A percentile compares a stretch with the other conserved stretches of the same genome.
phyloP scores from a whole-genome alignment of 2,113 vertebrate species.

The Percina caprodes region DNA sequence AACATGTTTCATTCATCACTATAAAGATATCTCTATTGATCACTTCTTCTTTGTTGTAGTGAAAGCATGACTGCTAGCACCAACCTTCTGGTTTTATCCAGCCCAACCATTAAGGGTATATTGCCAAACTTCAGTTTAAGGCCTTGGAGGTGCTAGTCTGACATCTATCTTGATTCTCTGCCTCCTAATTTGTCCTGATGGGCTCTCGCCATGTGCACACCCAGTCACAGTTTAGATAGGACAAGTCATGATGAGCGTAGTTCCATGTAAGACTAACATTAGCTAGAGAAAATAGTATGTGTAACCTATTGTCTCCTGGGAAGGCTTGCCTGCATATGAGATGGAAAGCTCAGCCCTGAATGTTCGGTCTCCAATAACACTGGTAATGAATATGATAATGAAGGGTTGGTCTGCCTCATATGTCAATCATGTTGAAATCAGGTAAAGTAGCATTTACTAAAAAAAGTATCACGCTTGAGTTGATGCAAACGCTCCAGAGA shows the following conservation, averaged over 20 bases:
- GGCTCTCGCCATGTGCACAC: conserved; percentile 27
- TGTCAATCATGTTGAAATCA: conserved; percentile 59
- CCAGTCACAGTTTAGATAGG: conserved; percentile 33
- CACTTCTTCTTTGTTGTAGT: conserved; percentile 41
- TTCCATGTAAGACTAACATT: conserved; percentile 49
- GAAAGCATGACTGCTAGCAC: conserved; percentile 59
- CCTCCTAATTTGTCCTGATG: conserved; percentile 63
- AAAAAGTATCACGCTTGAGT: conserved; percentile 58
- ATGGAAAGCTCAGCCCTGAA: conserved; percentile 29
- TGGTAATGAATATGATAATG: conserved; percentile 80
- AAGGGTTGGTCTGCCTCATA: conserved; percentile 20
- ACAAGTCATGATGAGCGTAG: conserved; percentile 46
- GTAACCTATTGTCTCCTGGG: conserved; percentile 41
- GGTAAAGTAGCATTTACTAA: conserved; percentile 50
- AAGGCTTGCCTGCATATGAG: conserved; percentile 3
- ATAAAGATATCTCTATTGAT: conserved; percentile 60
- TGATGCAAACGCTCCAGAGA: conserved; percentile 68
- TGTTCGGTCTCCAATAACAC: conserved; percentile 65
- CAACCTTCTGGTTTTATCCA: conserved; percentile 4
- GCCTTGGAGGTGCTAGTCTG: conserved; percentile 33
- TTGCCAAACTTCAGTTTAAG: conserved; percentile 55
- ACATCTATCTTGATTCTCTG: conserved; percentile 52
- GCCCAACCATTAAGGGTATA: conserved; percentile 41
- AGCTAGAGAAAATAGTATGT: conserved; percentile 19
- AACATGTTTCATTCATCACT: conserved; percentile 75